Evolutionary conservation across 2,888 invertebrate species (phyloP), one percentile per base, ranked within the genome.

Genomic region (Pterostichus madidus): DNA sequence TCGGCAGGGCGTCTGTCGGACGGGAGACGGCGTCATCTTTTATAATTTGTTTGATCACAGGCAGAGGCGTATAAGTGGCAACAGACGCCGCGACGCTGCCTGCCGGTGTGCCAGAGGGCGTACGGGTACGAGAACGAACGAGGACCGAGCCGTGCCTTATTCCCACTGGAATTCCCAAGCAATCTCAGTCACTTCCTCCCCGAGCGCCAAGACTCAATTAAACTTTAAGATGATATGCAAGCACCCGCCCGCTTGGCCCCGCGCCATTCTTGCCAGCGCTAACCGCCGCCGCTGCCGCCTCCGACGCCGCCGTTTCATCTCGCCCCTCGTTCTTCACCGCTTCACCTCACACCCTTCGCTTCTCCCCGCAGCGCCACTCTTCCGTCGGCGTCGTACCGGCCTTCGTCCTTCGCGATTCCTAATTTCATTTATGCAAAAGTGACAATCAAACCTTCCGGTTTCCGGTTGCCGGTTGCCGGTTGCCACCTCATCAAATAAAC

Each of bases 151-250:
- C 80, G 83, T 64, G 83, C 83, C 83, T 80, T 78, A 87, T 87
- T 89, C 89, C 90, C 89, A 87, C 85, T 89, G 89, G 89, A 89
- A 87, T 89, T 89, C 89, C 89, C 86, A 88, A 89, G 89, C 89
- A 90, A 88, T 89, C 89, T 88, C 90, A 89, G 89, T 89, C 88
- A 88, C 89, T 88, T 88, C 88, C 90, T 89, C 91, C 90, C 91
- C 87, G 88, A 90, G 91, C 91, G 91, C 90, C 90, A 89, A 91
- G 92, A 92, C 93, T 93, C 93, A 93, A 93, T 94, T 93, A 93
- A 93, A 93, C 93, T 93, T 93, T 92, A 92, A 92, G 93, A 92
- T 92, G 92, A 92, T 92, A 92, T 92, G 92, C 92, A 89, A 89
- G 89, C 88, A 87, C 87, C 88, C 88, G 53, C 56, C 35, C 56